Evolutionary conservation across 92 coral and sea anemone genomes (phyloP).

Genomic region (Phenganax subtilis): DNA sequence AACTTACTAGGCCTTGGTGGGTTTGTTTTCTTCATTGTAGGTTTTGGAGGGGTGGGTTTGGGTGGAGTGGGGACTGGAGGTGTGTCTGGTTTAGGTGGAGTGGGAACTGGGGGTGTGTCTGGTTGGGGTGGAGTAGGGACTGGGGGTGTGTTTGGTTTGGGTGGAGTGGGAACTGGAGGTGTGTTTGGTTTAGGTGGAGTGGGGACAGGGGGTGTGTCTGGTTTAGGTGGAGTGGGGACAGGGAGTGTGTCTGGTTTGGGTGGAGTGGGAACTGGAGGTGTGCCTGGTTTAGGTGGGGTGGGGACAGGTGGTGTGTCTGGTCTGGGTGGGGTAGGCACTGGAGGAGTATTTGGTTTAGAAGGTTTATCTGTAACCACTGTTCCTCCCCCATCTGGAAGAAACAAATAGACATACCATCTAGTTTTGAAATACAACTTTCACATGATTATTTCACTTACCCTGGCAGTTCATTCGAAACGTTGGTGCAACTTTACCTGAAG

Average conservation of each 20-base stretch:
- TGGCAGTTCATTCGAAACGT: conserved; percentile 87
- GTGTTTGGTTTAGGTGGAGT: conserved; percentile 52
- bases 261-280: conserved; percentile 6
- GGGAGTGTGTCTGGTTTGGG: conserved; percentile 27
- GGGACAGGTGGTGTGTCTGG: conserved; percentile 2
- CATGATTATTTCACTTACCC: conserved; percentile 52
- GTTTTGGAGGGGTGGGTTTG: not conserved
- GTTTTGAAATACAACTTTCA: not conserved
- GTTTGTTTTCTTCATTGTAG: not conserved
- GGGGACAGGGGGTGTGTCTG: conserved; percentile 40
- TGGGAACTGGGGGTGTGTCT: conserved; percentile 45
- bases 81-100: conserved; percentile 47
- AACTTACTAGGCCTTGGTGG: not conserved
- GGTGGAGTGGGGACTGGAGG: conserved; percentile 43
- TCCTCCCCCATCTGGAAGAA: conserved; percentile 32
- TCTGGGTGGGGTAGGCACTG: not conserved
- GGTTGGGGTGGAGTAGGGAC: conserved; percentile 50
- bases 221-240: conserved; percentile 36
- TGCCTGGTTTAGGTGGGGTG: not conserved
- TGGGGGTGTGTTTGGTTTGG: conserved; percentile 43
- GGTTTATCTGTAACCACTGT: conserved; percentile 37
- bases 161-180: conserved; percentile 60
- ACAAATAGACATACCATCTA: not conserved
- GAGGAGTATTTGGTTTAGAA: conserved; percentile 21
- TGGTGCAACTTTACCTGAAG: conserved; percentile 50